A percentile compares a stretch with the other conserved stretches of the same genome.
These are phyloP conservation scores for Hemitrygon akajei DNA, from an alignment of 2,797 vertebrate species.

Conservation along the genomic window DNA sequence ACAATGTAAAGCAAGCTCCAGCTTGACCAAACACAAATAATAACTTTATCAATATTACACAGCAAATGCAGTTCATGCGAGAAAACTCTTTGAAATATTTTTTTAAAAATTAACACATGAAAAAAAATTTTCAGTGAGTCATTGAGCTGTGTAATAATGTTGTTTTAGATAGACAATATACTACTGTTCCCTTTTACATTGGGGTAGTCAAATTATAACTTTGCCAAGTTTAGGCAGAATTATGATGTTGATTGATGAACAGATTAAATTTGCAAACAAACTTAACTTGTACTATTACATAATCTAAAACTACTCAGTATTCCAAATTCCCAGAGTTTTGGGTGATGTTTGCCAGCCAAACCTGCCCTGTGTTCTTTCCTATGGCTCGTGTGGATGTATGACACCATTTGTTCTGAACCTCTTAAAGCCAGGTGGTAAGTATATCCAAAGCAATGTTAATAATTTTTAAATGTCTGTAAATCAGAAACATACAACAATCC, in stretches of 20 bases:
- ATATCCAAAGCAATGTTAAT: too few species aligned
- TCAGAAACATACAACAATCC: too few species aligned
- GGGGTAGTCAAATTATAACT: background rate
- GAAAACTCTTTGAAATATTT: too few species aligned
- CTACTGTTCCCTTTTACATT: constrained; percentile 26
- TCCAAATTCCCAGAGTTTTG: background rate
- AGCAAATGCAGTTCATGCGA: background rate
- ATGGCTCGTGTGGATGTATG: too few species aligned
- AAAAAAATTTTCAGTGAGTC: background rate
- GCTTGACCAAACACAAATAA: background rate
- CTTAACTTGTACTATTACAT: too few species aligned
- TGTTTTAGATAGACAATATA: constrained; percentile 16
- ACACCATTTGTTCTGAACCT: too few species aligned
- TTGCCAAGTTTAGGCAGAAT: background rate
- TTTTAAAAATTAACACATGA: too few species aligned
- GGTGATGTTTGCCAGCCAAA: background rate
- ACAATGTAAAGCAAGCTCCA: constrained; percentile 23
- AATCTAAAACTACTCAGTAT: too few species aligned
- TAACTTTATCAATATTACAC: background rate
- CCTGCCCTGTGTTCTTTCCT: too few species aligned
- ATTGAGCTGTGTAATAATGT: background rate
- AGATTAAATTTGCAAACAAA: background rate
- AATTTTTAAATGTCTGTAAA: too few species aligned
- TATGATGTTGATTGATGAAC: background rate
- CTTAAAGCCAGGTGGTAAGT: too few species aligned